Evolutionary conservation across 2,113 vertebrate genomes (phyloP), one percentile per base, ranked within the genome.

Genomic region (Gallinago undulata): DNA sequence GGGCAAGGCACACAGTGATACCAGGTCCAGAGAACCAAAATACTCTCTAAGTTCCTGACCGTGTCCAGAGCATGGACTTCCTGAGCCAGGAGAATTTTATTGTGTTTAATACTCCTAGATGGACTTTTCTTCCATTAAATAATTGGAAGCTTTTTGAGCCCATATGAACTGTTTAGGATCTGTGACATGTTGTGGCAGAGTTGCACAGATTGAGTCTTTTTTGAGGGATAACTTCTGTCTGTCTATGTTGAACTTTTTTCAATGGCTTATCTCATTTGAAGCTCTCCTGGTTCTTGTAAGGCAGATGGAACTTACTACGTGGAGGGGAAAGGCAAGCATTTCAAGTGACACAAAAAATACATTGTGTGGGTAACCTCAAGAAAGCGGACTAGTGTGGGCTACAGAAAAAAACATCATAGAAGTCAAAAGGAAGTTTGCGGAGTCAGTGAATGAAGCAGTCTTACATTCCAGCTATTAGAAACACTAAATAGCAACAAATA

Each of bases 401-500:
- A 82, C 48, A 72, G 39, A 6, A 68, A 70, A 77, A 63, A 2
- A 0, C 51, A 35, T 18, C 47, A 25, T 0, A 56, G 77, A 82
- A 96, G 81, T 87, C 37, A 75, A 55, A 53, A 73, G 75, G 75
- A 89, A 94, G 89, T 87, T 87, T 1, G 7, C 18, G 53, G 81
- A 76, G 81, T 19, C 84, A 55, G 47, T 59, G 91, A 90, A 64
- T 73, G 70, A 73, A 93, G 62, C 66, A 94, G 66, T 73, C 82
- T 80, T 94, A 86, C 87, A 85, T 67, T 53, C 59, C 60, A 86
- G 64, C 59, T 51, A 87, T 94, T 95, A 96, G 90, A 93, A 97
- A 91, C 90, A 96, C 88, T 95, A 81, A 96, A 89, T 48, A 96
- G 84, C 91, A 97, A 97, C 95, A 96, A 97, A 93, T 35, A 94